Base-by-base conservation (phyloP, 2,888 invertebrate genomes). In the Sphaerophoria taeniata region DNA sequence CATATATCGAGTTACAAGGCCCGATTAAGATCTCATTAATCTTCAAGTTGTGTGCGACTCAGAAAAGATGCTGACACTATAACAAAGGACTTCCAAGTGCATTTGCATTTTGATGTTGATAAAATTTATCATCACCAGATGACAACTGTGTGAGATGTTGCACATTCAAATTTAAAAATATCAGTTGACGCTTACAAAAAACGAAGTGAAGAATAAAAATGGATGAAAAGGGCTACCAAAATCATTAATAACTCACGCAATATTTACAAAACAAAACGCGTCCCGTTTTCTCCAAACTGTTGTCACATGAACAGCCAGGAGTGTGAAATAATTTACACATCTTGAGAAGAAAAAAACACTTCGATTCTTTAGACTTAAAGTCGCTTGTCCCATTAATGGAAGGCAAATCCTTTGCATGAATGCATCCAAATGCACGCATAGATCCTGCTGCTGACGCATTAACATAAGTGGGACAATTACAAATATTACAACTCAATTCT, bases 241-340 rank as follows among this genome's bases (percentile, higher is more conserved):
- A 81, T 89, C 90, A 90, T 91, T 91, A 90, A 91, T 91, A 90
- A 91, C 89, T 88, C 89, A 91, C 91, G 91, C 91, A 91, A 91
- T 91, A 91, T 91, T 91, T 91, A 91, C 91, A 91, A 91, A 91
- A 91, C 91, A 91, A 91, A 85, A 91, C 89, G 91, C 89, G 89
- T 91, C 88, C 89, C 49, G 49, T 43, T 45, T 75, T 47, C 51
- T 60, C 70, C 56, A 9, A 49, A 36, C 73, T 58, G 47, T 83
- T 11, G 45, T 55, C 34, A 65, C 51, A 53, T 39, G 67, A 67
- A 67, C 39, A 67, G 31, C 16, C n/a, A n/a, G n/a, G 36, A 69
- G n/a, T 72, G 56, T n/a, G 31, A 31, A 24, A 58, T 49, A 43
- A 36, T 53, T 61, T 43, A 78, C 39, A n/a, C 31, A 65, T 73